A percentile compares a stretch with the other conserved stretches of the same genome.
Conservation (phyloP, 2,797 vertebrate species). For the Crocodylus rhombifer region DNA sequence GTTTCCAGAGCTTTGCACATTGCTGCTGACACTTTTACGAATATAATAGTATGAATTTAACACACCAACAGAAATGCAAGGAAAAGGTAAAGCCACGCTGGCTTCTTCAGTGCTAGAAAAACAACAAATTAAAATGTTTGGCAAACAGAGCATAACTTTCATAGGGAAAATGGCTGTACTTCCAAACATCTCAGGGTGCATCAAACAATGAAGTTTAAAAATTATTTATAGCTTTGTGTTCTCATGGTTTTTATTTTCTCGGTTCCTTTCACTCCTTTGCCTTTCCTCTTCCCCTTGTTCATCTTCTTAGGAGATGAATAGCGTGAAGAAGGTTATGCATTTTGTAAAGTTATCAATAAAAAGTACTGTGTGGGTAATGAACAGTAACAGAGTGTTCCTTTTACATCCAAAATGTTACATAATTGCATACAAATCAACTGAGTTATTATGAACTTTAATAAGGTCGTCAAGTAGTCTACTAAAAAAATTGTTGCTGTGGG, state of each 20-base stretch:
- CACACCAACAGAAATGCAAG: conserved; percentile 43
- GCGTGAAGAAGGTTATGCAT: neutral
- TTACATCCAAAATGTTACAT: neutral
- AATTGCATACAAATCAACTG: neutral
- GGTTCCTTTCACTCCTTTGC: conserved; percentile 16
- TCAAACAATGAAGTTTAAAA: conserved; percentile 59
- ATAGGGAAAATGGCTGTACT: conserved; percentile 29
- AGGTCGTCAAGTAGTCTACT: neutral
- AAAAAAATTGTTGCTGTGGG: neutral
- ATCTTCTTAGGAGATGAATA: neutral
- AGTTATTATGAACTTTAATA: neutral
- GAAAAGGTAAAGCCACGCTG: conserved; percentile 60
- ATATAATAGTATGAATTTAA: conserved; percentile 58
- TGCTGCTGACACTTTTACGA: conserved; percentile 62
- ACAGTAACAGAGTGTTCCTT: neutral
- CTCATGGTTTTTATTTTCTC: conserved; percentile 52
- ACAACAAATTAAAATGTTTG: conserved; percentile 72
- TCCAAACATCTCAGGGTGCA: conserved; percentile 57
- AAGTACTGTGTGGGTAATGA: neutral
- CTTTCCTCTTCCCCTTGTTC: neutral
- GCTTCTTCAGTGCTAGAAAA: conserved; percentile 56
- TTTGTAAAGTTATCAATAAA: conserved; percentile 31
- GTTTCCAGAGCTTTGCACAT: conserved; percentile 70
- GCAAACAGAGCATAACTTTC: conserved; percentile 62
- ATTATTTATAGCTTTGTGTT: conserved; percentile 52